Evolutionary conservation across 2,113 vertebrate species (phyloP), one percentile per base, ranked within the genome.

Genomic region (Brachypteracias leptosomus): DNA sequence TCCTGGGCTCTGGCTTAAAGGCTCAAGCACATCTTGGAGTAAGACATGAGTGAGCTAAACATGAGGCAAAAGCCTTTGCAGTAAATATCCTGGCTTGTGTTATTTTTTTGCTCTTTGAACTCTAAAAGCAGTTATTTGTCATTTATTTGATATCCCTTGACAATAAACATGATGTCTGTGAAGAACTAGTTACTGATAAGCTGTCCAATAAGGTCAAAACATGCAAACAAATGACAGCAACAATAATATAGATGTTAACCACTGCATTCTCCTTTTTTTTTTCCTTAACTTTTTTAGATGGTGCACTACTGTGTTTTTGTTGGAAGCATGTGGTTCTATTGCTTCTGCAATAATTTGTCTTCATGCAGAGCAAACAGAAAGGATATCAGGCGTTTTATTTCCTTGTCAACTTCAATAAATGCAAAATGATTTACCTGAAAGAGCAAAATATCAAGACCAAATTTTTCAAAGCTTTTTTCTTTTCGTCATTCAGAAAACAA

Each of bases 311-410:
- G 73, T 87, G 85, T 61, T 80, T 93, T 89, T 95, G 93, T 91
- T 93, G 92, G 90, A 86, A 95, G 85, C 85, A 58, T 88, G 89
- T 73, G 87, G 93, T 91, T 71, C 92, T 90, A 47, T 85, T 84
- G 42, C 91, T 95, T 88, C 82, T 96, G 80, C 73, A 92, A 95
- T 96, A 94, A 96, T 95, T 94, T 3, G 20, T 91, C 81, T 96
- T 95, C 81, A 91, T 91, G 66, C 61, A 72, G 86, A 90, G 59
- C 80, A 85, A 96, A 94, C 94, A 88, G 87, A 97, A 97, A 96
- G 88, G 67, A 94, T 97, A 95, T 95, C 75, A 96, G 85, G 78
- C 95, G 95, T 97, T 98, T 98, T 96, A 95, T 98, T 97, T 97
- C 95, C 85, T 91, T 96, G 97, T 97, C 96, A 95, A 42, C 80